phyloP scores from a whole-genome alignment of 2,888 invertebrate genomes.

The Punctoribates punctum region DNA sequence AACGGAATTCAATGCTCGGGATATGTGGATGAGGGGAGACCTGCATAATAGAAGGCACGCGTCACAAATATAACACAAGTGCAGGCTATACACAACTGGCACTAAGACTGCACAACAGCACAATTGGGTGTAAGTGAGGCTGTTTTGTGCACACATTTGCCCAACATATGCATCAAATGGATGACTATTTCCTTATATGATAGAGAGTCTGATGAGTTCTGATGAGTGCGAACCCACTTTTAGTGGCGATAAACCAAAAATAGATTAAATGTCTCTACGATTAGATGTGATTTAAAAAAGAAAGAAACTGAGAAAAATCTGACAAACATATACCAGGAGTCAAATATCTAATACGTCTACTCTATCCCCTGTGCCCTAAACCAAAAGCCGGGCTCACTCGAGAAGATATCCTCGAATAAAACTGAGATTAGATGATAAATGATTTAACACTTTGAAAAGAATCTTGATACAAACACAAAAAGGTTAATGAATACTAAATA shows the following conservation, averaged over 20 bases:
- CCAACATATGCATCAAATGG: slow-evolving; percentile 28
- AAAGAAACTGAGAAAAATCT: not conserved
- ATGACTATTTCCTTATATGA: slow-evolving; percentile 25
- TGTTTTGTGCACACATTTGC: slow-evolving; percentile 19
- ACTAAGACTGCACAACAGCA: not conserved
- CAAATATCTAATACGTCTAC: not conserved
- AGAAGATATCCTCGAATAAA: not conserved
- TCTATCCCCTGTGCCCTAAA: too few species aligned
- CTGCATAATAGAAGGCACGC: slow-evolving; percentile 29
- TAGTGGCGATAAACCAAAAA: slow-evolving; percentile 37
- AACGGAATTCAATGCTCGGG: slow-evolving; percentile 11
- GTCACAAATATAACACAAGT: slow-evolving; percentile 34
- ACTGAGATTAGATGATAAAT: too few species aligned
- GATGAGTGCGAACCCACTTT: not conserved
- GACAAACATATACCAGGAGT: not conserved
- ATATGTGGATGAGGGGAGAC: slow-evolving; percentile 12
- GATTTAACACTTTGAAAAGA: too few species aligned
- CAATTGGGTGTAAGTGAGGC: slow-evolving; percentile 14
- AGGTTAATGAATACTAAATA: not conserved
- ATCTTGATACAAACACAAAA: slow-evolving; percentile 9
- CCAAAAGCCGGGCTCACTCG: not conserved
- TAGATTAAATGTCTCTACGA: slow-evolving; percentile 30
- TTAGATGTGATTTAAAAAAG: not conserved
- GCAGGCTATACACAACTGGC: slow-evolving; percentile 18
- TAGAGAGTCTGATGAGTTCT: not conserved